Percentiles rank a stretch among this genome's conserved stretches.
Conservation (phyloP, 2,113 vertebrate species). For the Actinemys pallida region DNA sequence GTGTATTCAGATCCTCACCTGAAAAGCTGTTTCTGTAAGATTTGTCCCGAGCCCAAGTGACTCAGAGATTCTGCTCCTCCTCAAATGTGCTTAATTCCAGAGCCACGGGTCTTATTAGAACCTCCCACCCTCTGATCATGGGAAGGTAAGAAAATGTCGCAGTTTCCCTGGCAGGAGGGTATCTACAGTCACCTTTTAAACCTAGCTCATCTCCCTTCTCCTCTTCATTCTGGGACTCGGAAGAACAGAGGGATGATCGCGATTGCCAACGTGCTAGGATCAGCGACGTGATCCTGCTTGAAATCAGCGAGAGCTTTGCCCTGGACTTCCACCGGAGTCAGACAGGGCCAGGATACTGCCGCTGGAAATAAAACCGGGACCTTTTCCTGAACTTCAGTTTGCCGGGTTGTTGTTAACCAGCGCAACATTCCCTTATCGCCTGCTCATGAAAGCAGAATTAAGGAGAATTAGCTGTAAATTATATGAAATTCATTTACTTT, state of each 20-base stretch:
- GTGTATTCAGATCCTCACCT: background rate
- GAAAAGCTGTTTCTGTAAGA: background rate
- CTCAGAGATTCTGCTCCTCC: constrained; percentile 41
- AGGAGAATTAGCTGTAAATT: constrained; percentile 83
- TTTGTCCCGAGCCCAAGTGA: background rate
- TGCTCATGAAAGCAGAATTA: constrained; percentile 81
- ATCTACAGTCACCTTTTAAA: constrained; percentile 50
- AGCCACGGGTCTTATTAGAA: background rate
- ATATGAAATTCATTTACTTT: constrained; percentile 83
- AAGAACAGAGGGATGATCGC: constrained; percentile 47
- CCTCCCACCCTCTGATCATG: constrained; percentile 45
- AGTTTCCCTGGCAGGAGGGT: constrained; percentile 64
- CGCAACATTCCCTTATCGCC: constrained; percentile 78
- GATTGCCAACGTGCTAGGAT: background rate
- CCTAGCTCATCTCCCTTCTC: background rate
- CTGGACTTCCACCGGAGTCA: background rate
- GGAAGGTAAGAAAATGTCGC: constrained; percentile 64
- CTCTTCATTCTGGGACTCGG: constrained; percentile 51
- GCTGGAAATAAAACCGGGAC: constrained; percentile 46
- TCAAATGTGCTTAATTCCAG: background rate
- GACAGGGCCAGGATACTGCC: background rate
- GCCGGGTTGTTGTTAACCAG: constrained; percentile 60
- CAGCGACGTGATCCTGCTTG: background rate
- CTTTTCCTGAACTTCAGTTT: constrained; percentile 60
- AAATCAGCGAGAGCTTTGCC: background rate